Percentiles rank a stretch among this genome's conserved stretches.
Evolutionary conservation across 2,797 vertebrate species (phyloP).

Genomic region (Synanceia verrucosa): DNA sequence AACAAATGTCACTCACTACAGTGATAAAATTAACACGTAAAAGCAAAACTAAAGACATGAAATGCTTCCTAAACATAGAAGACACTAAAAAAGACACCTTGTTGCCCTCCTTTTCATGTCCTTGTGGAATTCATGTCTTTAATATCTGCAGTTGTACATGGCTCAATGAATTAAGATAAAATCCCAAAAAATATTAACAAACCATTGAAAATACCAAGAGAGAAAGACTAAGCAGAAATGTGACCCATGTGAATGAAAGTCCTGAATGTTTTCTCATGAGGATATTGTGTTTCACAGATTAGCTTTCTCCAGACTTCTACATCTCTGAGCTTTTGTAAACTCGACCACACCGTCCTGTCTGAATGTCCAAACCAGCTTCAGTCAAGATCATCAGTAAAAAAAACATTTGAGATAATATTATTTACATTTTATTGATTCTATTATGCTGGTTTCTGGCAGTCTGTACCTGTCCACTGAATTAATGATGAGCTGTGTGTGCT

Average conservation of each 20-base stretch:
- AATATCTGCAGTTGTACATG: background rate
- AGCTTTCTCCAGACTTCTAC: slow-evolving; percentile 37
- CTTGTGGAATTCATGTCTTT: background rate
- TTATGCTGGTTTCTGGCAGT: slow-evolving; percentile 10
- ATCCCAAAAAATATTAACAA: background rate
- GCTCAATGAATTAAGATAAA: background rate
- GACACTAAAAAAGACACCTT: too few species aligned
- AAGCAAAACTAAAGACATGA: too few species aligned
- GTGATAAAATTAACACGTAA: too few species aligned
- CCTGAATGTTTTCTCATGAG: slow-evolving; percentile 21
- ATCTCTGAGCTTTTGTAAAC: slow-evolving; percentile 11
- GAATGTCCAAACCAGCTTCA: background rate
- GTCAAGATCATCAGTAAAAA: background rate
- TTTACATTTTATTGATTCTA: slow-evolving; percentile 1
- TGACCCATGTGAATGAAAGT: slow-evolving; percentile 41
- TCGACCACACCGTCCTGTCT: background rate
- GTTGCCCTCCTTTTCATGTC: background rate
- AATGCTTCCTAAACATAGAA: too few species aligned
- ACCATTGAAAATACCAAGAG: background rate
- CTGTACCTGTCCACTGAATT: slow-evolving; percentile 62
- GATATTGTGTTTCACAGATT: slow-evolving; percentile 42
- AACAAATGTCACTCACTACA: too few species aligned
- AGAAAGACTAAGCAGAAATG: slow-evolving; percentile 19
- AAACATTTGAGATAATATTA: background rate
- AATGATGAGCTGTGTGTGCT: slow-evolving; percentile 69